A percentile compares a stretch with the other conserved stretches of the same genome.
phyloP scores from a whole-genome alignment of 2,113 vertebrate genomes.

The Euleptes europaea region DNA sequence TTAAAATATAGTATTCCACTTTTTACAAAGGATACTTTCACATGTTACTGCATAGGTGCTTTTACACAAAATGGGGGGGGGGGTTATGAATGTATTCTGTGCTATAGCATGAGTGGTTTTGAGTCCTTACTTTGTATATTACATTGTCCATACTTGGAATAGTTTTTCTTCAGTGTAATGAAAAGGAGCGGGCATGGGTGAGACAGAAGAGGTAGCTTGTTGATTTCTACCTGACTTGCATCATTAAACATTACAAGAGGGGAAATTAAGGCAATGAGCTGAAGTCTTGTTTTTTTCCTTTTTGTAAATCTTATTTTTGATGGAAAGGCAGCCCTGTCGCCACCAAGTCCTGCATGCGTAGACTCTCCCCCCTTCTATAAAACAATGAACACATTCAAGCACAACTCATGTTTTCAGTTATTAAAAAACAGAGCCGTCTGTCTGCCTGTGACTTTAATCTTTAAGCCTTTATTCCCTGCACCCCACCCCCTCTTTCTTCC shows the following conservation, averaged over 20 bases:
- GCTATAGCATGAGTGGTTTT: neutral
- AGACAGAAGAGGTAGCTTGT: constrained; percentile 35
- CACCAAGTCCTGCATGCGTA: constrained; percentile 76
- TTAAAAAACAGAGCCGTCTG: constrained; percentile 84
- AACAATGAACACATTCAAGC: constrained; percentile 87
- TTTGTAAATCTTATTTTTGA: constrained; percentile 72
- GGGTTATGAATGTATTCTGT: neutral
- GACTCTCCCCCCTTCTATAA: constrained; percentile 65
- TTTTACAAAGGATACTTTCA: neutral
- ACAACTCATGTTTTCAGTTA: constrained; percentile 84
- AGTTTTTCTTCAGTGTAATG: neutral
- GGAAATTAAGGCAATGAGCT: constrained; percentile 39
- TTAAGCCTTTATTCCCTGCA: constrained; percentile 79
- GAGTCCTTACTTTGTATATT: fast-evolving
- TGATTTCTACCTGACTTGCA: constrained; percentile 63
- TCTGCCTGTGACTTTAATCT: constrained; percentile 85
- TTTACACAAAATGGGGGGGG: neutral
- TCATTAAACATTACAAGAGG: constrained; percentile 48
- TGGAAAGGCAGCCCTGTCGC: constrained; percentile 76
- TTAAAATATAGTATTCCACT: neutral
- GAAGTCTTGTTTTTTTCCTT: constrained; percentile 8
- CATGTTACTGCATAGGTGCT: neutral
- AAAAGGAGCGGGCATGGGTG: neutral
- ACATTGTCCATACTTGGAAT: neutral
- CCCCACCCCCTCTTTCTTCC: constrained; percentile 69